These are phyloP conservation scores for Platygyra sinensis DNA, from an alignment of 64 coral and sea anemone species.

Conservation along the genomic window DNA sequence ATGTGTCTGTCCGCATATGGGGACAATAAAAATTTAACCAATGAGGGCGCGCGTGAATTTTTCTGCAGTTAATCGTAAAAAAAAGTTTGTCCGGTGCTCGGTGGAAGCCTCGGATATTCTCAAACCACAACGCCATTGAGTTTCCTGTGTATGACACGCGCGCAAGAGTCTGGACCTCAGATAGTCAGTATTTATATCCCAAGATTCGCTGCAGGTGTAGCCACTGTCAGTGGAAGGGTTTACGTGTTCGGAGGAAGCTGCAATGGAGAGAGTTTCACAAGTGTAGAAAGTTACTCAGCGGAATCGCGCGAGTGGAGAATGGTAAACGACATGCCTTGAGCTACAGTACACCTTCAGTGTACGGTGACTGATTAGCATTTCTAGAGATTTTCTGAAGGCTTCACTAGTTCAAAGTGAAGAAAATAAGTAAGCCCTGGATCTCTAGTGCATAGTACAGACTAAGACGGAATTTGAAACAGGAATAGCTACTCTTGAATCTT, in stretches of 20 bases:
- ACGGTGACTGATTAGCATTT: too few relatives aligned
- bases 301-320: constrained; percentile 28
- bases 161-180: neutral
- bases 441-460: too few relatives aligned
- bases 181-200: constrained; percentile 19
- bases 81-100: too few relatives aligned
- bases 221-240: constrained; percentile 28
- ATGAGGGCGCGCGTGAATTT: too few relatives aligned
- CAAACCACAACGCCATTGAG: neutral
- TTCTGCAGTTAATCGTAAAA: too few relatives aligned
- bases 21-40: too few relatives aligned
- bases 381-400: too few relatives aligned
- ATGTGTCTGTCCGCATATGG: too few relatives aligned
- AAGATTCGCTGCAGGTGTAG: constrained; percentile 63
- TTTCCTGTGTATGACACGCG: constrained; percentile 29
- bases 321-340: constrained; percentile 27
- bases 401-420: too few relatives aligned
- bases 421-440: too few relatives aligned
- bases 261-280: constrained; percentile 4
- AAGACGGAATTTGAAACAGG: neutral
- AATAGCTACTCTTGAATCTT: neutral
- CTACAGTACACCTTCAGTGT: too few relatives aligned
- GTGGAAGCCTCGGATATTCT: constrained; percentile 41
- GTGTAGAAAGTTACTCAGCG: constrained; percentile 31
- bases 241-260: constrained; percentile 48